phyloP scores from a whole-genome alignment of 1,140 invertebrate species.

The Latrodectus geometricus region DNA sequence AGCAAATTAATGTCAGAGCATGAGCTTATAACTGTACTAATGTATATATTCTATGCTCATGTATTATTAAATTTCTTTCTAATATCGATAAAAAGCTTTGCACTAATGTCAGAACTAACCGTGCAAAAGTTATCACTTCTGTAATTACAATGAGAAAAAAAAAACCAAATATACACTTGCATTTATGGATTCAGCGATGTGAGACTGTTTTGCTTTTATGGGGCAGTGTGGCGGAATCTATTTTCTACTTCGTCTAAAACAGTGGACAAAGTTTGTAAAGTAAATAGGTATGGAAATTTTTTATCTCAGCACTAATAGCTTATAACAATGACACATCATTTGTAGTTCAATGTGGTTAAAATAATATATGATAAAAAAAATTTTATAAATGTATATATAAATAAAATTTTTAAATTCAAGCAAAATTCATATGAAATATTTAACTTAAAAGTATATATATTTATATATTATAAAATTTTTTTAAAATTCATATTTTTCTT shows the following conservation, averaged over 20 bases:
- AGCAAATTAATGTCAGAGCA: slow-evolving; percentile 17
- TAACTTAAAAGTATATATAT: too few species aligned
- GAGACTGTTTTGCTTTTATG: not conserved
- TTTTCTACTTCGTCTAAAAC: too few species aligned
- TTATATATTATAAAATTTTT: too few species aligned
- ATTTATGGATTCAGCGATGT: not conserved
- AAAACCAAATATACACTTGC: not conserved
- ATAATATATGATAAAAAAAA: too few species aligned
- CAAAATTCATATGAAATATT: too few species aligned
- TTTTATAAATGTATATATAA: too few species aligned
- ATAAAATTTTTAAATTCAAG: too few species aligned
- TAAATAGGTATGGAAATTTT: not conserved
- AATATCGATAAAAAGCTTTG: slow-evolving; percentile 1
- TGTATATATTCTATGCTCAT: slow-evolving; percentile 3
- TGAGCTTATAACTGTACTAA: slow-evolving; percentile 24
- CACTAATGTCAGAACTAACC: slow-evolving; percentile 31
- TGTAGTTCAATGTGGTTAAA: too few species aligned
- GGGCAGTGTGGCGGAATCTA: too few species aligned
- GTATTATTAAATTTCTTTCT: not conserved
- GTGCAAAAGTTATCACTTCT: not conserved
- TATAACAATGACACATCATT: not conserved
- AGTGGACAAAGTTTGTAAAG: too few species aligned
- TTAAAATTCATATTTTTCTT: too few species aligned
- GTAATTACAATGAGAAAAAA: not conserved
- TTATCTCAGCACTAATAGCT: not conserved